A percentile compares a stretch with the other conserved stretches of the same genome.
phyloP scores from a whole-genome alignment of 2,797 vertebrate genomes.

The Gymnoscopelus microlampas region DNA sequence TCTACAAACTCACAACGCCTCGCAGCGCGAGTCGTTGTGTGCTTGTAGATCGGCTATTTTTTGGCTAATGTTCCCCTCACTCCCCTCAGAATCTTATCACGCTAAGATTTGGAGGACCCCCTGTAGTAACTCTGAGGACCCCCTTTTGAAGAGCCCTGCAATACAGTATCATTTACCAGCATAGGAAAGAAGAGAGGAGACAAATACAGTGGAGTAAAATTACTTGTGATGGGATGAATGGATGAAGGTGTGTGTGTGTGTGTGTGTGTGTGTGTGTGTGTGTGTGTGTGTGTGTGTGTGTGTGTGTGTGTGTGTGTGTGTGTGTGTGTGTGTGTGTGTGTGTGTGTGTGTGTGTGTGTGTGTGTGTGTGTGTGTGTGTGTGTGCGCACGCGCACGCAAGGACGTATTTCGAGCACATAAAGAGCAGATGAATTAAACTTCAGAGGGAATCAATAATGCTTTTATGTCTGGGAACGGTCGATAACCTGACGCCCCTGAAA shows the following conservation, averaged over 20 bases:
- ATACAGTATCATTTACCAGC: too few relatives aligned
- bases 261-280: not conserved
- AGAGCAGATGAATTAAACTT: slow-evolving; percentile 78
- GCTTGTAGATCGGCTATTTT: too few relatives aligned
- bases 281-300: not conserved
- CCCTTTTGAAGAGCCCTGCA: too few relatives aligned
- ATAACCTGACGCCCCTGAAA: slow-evolving; percentile 67
- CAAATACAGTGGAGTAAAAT: too few relatives aligned
- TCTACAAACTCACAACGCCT: too few relatives aligned
- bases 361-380: not conserved
- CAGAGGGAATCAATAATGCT: slow-evolving; percentile 69
- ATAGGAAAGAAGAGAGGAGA: too few relatives aligned
- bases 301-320: slow-evolving; percentile 21
- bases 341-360: not conserved
- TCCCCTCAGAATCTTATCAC: too few relatives aligned
- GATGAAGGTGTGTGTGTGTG: not conserved
- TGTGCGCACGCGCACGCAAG: not conserved
- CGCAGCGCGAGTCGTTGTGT: too few relatives aligned
- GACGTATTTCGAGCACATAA: slow-evolving; percentile 51
- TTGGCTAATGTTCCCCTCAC: too few relatives aligned
- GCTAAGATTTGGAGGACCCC: too few relatives aligned
- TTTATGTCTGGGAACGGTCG: slow-evolving; percentile 63
- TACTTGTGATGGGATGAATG: too few relatives aligned
- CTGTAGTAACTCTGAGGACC: too few relatives aligned
- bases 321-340: slow-evolving; percentile 5